These are phyloP conservation scores for Carduelis carduelis DNA, from an alignment of 2,797 vertebrate genomes.

Conservation along the genomic window DNA sequence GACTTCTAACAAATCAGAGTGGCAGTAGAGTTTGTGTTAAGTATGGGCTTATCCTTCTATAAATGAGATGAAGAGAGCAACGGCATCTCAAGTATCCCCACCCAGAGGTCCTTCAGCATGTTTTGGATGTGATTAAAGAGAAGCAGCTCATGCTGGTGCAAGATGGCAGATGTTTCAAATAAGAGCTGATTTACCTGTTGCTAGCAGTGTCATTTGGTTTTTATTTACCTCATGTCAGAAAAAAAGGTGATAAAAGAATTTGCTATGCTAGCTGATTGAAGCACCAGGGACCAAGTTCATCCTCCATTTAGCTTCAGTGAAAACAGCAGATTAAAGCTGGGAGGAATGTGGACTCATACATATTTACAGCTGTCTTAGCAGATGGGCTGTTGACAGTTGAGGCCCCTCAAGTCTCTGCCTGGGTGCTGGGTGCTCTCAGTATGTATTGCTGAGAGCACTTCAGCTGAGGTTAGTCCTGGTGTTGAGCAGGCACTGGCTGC, in stretches of 20 bases:
- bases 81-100: background rate
- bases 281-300: background rate
- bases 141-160: background rate
- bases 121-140: background rate
- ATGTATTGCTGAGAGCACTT: background rate
- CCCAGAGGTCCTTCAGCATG: background rate
- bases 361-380: constrained; percentile 54
- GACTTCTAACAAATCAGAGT: background rate
- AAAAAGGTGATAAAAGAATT: background rate
- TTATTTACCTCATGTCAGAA: background rate
- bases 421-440: background rate
- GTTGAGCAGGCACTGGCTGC: background rate
- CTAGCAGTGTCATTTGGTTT: background rate
- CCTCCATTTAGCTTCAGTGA: background rate
- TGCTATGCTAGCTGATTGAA: background rate
- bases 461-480: background rate
- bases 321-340: constrained; percentile 34
- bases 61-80: background rate
- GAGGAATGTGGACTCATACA: background rate
- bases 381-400: constrained; percentile 48
- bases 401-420: background rate
- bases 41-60: background rate
- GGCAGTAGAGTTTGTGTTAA: background rate
- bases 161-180: background rate
- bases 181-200: background rate